Percentiles rank a stretch among this genome's conserved stretches.
These are phyloP conservation scores for Phaetusa simplex DNA, from an alignment of 2,113 vertebrate genomes.

Conservation along the genomic window DNA sequence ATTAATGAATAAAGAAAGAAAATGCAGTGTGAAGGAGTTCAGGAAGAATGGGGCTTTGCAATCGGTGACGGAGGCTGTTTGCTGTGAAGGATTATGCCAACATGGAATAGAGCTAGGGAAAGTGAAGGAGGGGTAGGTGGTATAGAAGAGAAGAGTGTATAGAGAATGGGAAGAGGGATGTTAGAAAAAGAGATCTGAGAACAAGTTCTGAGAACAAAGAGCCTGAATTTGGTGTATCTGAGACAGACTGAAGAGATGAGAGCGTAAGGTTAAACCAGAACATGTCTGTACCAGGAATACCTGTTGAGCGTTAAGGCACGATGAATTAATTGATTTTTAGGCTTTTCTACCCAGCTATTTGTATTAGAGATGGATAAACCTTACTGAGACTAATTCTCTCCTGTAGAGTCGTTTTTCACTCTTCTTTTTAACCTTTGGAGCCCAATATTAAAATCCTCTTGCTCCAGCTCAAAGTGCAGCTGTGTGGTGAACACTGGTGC, in stretches of 20 bases:
- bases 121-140: background rate
- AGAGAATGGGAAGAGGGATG: background rate
- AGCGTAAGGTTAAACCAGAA: background rate
- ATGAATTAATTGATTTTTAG: background rate
- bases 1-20: background rate
- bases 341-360: background rate
- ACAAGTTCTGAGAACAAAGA: background rate
- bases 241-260: background rate
- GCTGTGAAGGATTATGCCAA: background rate
- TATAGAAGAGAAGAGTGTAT: background rate
- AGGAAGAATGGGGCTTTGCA: background rate
- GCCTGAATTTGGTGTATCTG: background rate
- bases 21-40: background rate
- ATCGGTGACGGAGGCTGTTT: rapidly evolving
- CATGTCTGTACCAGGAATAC: background rate
- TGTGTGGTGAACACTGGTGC: background rate
- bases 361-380: background rate
- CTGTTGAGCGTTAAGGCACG: background rate
- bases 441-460: background rate
- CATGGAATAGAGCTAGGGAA: background rate
- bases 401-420: background rate
- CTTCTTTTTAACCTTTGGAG: background rate
- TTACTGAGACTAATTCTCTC: background rate
- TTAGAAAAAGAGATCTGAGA: background rate
- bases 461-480: background rate